These are phyloP conservation scores for Porites australiensis DNA, from an alignment of 64 coral and sea anemone genomes.

Conservation along the genomic window DNA sequence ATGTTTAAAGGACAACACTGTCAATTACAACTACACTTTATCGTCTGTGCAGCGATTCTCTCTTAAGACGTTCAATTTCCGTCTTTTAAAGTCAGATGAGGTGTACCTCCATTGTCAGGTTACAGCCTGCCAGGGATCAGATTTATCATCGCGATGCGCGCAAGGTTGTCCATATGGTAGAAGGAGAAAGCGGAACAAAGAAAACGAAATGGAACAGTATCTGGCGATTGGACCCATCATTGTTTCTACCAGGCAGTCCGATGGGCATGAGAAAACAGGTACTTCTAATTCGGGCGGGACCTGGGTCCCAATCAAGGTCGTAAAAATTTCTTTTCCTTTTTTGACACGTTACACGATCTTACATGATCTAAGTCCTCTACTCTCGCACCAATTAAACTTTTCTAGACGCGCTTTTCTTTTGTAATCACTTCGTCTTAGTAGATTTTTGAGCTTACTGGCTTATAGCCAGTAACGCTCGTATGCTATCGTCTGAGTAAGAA, in stretches of 20 bases:
- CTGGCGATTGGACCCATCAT: constrained; percentile 60
- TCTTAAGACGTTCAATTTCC: constrained; percentile 70
- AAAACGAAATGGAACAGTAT: constrained; percentile 11
- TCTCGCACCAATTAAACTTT: too few relatives aligned
- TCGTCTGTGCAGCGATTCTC: constrained; percentile 66
- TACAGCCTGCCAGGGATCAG: constrained; percentile 53
- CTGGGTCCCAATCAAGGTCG: too few relatives aligned
- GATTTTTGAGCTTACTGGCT: too few relatives aligned
- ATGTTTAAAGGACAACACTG: constrained; percentile 66
- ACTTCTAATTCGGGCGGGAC: neutral
- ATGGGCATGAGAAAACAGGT: neutral
- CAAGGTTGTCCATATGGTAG: constrained; percentile 22
- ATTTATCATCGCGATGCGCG: constrained; percentile 56
- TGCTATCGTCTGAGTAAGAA: too few relatives aligned
- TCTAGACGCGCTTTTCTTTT: too few relatives aligned
- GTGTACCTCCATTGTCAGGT: constrained; percentile 79
- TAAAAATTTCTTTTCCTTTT: too few relatives aligned
- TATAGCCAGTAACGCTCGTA: too few relatives aligned
- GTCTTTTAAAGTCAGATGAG: neutral
- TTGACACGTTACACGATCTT: too few relatives aligned
- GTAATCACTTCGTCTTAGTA: too few relatives aligned
- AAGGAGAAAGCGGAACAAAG: neutral
- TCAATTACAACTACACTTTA: constrained; percentile 68
- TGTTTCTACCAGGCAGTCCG: neutral
- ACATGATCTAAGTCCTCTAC: too few relatives aligned